phyloP scores from a whole-genome alignment of 2,888 invertebrate species.

The Bimastos eiseni region DNA sequence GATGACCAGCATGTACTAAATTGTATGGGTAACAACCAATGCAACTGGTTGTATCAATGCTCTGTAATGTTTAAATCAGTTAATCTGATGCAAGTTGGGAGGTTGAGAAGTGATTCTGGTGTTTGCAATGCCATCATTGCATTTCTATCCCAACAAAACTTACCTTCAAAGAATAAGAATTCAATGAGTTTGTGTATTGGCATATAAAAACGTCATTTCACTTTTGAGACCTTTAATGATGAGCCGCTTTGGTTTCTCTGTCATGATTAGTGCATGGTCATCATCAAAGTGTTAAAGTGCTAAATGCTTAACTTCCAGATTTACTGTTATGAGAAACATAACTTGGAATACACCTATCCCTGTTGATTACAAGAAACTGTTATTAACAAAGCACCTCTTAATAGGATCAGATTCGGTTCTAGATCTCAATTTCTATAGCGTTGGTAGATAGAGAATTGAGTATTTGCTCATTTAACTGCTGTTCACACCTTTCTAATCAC shows the following conservation, averaged over 20 bases:
- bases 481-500: neutral
- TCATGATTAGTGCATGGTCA: no score
- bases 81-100: neutral
- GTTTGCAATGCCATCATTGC: no score
- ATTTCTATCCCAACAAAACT: no score
- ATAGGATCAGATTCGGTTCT: neutral
- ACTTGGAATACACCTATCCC: neutral
- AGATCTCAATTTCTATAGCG: no score
- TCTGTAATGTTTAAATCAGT: neutral
- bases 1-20: no score
- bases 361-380: neutral
- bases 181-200: neutral
- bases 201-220: neutral
- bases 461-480: neutral
- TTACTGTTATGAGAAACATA: neutral
- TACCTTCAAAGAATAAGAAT: neutral
- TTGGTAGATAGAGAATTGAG: neutral
- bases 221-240: neutral
- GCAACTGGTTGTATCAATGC: no score
- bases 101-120: no score
- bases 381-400: neutral
- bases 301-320: neutral
- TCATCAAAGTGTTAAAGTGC: no score
- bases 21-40: no score
- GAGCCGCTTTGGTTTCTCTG: no score